A percentile compares a stretch with the other conserved stretches of the same genome.
These are phyloP conservation scores for Tetragonisca angustula DNA, from an alignment of 2,888 invertebrate species.

Conservation along the genomic window DNA sequence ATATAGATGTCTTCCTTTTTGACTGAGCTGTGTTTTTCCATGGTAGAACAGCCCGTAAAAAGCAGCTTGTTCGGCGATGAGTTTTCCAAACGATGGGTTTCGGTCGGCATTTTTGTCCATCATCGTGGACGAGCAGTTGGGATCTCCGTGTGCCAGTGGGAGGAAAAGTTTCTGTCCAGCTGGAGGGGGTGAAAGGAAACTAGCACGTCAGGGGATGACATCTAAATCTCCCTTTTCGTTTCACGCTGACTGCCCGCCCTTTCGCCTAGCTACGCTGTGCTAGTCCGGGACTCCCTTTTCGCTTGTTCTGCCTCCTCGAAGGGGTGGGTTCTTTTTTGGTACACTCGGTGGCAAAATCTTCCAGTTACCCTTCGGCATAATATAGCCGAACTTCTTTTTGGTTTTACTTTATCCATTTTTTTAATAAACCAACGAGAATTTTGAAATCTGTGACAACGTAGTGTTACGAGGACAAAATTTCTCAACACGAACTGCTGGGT, in stretches of 20 bases:
- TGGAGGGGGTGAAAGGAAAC: constrained; percentile 73
- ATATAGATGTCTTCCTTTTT: constrained; percentile 16
- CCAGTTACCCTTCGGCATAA: neutral
- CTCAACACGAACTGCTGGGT: no score
- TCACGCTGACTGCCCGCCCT: constrained; percentile 82
- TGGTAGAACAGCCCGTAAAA: neutral
- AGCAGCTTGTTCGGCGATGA: constrained; percentile 43
- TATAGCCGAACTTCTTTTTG: no score
- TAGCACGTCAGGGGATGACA: constrained; percentile 82
- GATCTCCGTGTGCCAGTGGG: constrained; percentile 38
- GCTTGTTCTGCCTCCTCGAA: constrained; percentile 62
- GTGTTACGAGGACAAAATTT: no score
- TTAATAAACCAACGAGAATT: no score
- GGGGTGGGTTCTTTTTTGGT: constrained; percentile 73
- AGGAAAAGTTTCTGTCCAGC: constrained; percentile 44
- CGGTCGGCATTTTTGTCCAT: constrained; percentile 73
- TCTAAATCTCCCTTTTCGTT: constrained; percentile 82
- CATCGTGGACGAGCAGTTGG: constrained; percentile 68
- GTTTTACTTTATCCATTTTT: neutral
- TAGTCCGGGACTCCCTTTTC: constrained; percentile 69
- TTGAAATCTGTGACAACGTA: no score
- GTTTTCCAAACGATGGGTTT: constrained; percentile 27
- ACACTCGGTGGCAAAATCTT: constrained; percentile 68
- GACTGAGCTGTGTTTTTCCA: constrained; percentile 1
- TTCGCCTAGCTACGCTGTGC: constrained; percentile 75